Conservation (phyloP, 2,797 vertebrate genomes). For the Enteromius afrohamiltoni region DNA sequence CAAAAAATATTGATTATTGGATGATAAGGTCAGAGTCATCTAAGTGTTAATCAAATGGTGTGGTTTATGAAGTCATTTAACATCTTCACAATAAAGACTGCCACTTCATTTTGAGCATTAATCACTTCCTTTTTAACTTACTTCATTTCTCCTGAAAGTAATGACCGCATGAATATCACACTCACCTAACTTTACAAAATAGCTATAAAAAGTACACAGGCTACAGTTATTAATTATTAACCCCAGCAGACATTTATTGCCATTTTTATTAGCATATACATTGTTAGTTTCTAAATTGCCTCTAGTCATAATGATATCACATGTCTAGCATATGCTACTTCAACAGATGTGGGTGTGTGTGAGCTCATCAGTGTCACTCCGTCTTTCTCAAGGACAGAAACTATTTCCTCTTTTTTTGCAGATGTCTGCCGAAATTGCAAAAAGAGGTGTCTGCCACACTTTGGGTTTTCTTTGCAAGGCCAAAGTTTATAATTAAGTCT, state of each 20-base stretch:
- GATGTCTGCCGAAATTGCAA: constrained; percentile 35
- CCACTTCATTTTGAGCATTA: neutral
- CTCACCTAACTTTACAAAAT: neutral
- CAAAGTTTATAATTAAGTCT: neutral
- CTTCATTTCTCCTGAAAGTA: neutral
- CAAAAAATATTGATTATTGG: neutral
- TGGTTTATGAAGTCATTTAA: neutral
- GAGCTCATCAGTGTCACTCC: neutral
- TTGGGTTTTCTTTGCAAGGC: neutral
- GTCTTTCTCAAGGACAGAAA: neutral
- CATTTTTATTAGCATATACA: neutral
- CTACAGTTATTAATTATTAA: constrained; percentile 11
- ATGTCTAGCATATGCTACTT: neutral
- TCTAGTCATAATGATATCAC: neutral
- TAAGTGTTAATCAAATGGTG: neutral
- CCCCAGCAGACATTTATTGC: neutral
- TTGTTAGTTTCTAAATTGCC: neutral
- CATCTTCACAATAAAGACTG: neutral
- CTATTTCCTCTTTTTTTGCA: neutral
- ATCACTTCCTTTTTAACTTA: neutral
- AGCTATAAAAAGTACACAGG: neutral
- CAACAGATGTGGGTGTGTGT: neutral
- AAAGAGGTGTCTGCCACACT: neutral
- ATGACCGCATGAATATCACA: neutral
- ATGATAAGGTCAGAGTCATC: neutral